phyloP scores from a whole-genome alignment of 2,888 invertebrate species.

The Tanytarsus gracilentus region DNA sequence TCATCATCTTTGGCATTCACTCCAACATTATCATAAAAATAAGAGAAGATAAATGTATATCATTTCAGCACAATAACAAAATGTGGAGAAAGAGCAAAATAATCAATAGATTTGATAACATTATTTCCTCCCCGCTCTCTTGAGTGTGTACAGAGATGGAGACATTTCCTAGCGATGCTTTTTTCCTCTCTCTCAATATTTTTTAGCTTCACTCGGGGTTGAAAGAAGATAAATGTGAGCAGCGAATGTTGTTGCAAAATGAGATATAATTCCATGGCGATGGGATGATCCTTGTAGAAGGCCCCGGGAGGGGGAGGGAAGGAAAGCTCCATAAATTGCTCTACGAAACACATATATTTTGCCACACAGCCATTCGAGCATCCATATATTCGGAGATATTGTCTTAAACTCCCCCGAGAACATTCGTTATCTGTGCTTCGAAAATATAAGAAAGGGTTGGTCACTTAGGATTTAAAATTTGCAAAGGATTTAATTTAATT shows the following conservation, averaged over 20 bases:
- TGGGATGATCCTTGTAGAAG: background rate
- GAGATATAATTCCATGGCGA: constrained; percentile 4
- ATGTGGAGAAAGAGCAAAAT: background rate
- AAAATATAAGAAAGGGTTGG: no score
- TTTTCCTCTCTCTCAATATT: no score
- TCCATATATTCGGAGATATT: background rate
- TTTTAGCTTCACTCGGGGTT: no score
- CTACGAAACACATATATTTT: background rate
- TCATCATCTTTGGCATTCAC: no score
- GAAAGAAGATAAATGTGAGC: constrained; percentile 19
- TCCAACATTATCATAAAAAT: constrained; percentile 20
- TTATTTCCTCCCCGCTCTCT: constrained; percentile 6
- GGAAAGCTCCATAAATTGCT: constrained; percentile 3
- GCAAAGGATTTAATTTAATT: no score
- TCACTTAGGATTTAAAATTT: no score
- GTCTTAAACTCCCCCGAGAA: background rate
- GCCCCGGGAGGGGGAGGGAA: background rate
- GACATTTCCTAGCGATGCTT: background rate
- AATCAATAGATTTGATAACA: constrained; percentile 28
- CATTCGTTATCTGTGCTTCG: constrained; percentile 21
- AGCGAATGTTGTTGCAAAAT: constrained; percentile 13
- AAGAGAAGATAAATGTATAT: no score
- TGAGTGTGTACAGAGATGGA: background rate
- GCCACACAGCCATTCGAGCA: background rate
- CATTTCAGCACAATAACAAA: no score